phyloP scores from a whole-genome alignment of 2,888 invertebrate genomes.

The Hesperia comma region DNA sequence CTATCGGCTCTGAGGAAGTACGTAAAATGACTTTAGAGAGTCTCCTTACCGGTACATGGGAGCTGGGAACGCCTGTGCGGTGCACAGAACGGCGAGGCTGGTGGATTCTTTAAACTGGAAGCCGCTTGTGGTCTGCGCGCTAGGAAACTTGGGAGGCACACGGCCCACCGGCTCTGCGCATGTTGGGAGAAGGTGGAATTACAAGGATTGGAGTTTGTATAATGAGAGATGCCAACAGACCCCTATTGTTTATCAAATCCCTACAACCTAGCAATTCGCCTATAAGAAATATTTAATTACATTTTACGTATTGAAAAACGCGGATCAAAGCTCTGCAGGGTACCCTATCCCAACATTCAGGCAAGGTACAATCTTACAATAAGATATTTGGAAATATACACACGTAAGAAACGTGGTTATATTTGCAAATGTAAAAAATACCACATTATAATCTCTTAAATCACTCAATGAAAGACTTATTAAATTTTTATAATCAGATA shows the following conservation, averaged over 20 bases:
- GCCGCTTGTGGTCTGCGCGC: constrained; percentile 84
- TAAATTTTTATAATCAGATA: background rate
- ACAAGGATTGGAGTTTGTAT: constrained; percentile 51
- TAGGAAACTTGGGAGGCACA: constrained; percentile 86
- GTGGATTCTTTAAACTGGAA: constrained; percentile 82
- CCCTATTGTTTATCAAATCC: constrained; percentile 20
- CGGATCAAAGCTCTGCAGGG: constrained; percentile 87
- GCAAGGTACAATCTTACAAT: constrained; percentile 81
- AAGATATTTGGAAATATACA: constrained; percentile 55
- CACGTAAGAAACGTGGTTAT: constrained; percentile 53
- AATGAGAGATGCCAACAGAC: constrained; percentile 22
- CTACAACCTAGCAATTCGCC: constrained; percentile 25
- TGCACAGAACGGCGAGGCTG: constrained; percentile 86
- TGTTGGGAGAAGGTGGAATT: constrained; percentile 82
- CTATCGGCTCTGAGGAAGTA: constrained; percentile 74
- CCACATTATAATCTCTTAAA: constrained; percentile 27
- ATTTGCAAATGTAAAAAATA: constrained; percentile 51
- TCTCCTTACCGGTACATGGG: constrained; percentile 88
- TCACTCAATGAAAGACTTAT: background rate
- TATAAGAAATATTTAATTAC: constrained; percentile 41
- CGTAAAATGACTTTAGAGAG: constrained; percentile 61
- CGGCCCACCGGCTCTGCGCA: constrained; percentile 87
- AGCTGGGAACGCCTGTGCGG: constrained; percentile 89
- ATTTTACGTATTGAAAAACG: constrained; percentile 45
- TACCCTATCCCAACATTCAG: constrained; percentile 99